A percentile compares a stretch with the other conserved stretches of the same genome.
These are phyloP conservation scores for Corydoras sp. DNA, from an alignment of 2,113 vertebrate species.

Conservation along the genomic window DNA sequence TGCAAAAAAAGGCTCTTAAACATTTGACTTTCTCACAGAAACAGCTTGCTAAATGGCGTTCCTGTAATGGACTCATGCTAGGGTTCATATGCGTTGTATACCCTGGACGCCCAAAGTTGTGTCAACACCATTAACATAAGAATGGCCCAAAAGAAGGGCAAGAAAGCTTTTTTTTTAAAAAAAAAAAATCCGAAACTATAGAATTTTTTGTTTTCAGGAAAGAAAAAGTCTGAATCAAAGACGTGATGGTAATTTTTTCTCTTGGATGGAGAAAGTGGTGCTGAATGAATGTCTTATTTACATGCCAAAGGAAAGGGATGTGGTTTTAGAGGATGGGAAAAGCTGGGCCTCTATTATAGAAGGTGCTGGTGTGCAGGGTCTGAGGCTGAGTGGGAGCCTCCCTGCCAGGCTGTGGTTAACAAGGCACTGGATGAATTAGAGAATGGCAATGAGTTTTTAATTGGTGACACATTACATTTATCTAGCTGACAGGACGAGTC, in stretches of 20 bases:
- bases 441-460: constrained; percentile 91
- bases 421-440: constrained; percentile 77
- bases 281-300: constrained; percentile 89
- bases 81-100: constrained; percentile 75
- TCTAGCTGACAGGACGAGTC: constrained; percentile 81
- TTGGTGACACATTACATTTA: constrained; percentile 96
- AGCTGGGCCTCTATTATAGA: constrained; percentile 66
- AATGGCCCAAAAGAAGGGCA: constrained; percentile 64
- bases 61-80: constrained; percentile 76
- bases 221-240: constrained; percentile 80
- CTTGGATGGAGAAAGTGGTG: constrained; percentile 67
- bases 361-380: constrained; percentile 69
- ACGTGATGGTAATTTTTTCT: constrained; percentile 72
- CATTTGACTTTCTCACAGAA: constrained; percentile 76
- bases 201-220: constrained; percentile 79
- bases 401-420: constrained; percentile 80
- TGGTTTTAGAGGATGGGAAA: constrained; percentile 78
- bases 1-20: constrained; percentile 64
- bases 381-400: constrained; percentile 60
- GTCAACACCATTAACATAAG: constrained; percentile 78
- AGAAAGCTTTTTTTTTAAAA: constrained; percentile 60
- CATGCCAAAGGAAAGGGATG: constrained; percentile 76
- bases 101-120: constrained; percentile 71
- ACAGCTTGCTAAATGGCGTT: constrained; percentile 75
- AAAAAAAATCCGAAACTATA: constrained; percentile 76